phyloP scores from a whole-genome alignment of 2,113 vertebrate genomes.

The Zosterops hypoxanthus region DNA sequence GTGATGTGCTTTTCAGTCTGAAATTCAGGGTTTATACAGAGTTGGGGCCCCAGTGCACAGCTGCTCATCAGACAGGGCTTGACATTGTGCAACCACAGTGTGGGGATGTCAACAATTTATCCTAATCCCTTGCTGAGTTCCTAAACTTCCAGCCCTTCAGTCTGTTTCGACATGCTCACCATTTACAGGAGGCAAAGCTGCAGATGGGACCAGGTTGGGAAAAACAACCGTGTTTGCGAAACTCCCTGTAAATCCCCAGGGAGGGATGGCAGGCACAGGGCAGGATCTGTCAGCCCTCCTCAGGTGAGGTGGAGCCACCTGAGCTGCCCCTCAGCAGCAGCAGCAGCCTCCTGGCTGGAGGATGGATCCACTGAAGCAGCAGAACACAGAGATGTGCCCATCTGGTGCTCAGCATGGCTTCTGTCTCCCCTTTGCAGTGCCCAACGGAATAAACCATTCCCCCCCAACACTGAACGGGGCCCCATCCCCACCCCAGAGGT shows the following conservation, averaged over 20 bases:
- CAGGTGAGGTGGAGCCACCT: fast-evolving
- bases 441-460: constrained; percentile 96
- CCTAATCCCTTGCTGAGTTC: background rate
- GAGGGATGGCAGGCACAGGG: fast-evolving
- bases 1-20: background rate
- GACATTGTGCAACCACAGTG: background rate
- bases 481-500: constrained; percentile 93
- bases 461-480: constrained; percentile 93
- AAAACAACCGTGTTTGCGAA: background rate
- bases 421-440: constrained; percentile 78
- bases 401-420: fast-evolving
- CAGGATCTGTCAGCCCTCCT: background rate
- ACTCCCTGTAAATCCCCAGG: background rate
- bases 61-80: constrained; percentile 10
- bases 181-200: background rate
- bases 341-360: background rate
- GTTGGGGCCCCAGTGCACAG: background rate
- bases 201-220: background rate
- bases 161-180: background rate
- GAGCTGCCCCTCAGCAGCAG: background rate
- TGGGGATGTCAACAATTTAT: constrained; percentile 31
- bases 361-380: background rate
- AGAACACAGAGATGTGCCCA: fast-evolving
- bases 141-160: background rate
- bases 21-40: background rate